phyloP scores from a whole-genome alignment of 2,113 vertebrate species.

The Oncorhynchus tshawytscha region DNA sequence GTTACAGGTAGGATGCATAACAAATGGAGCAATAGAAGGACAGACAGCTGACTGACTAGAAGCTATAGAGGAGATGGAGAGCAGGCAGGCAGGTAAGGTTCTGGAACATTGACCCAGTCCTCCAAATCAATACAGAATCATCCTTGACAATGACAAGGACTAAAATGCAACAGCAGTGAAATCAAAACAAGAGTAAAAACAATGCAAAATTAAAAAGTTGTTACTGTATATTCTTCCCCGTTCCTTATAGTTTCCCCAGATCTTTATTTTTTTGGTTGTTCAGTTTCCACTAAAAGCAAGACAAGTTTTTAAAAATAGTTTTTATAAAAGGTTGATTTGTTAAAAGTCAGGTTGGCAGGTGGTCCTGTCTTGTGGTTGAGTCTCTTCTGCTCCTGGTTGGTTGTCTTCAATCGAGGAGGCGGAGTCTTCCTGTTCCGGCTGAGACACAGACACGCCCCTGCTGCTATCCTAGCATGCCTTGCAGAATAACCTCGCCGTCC shows the following conservation, averaged over 20 bases:
- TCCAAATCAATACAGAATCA: not conserved
- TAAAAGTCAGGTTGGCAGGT: constrained; percentile 55
- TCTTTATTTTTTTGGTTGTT: constrained; percentile 31
- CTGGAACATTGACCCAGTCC: not conserved
- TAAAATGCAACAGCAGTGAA: not conserved
- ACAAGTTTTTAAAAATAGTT: constrained; percentile 54
- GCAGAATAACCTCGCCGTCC: constrained; percentile 4
- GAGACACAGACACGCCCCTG: constrained; percentile 17
- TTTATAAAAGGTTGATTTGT: constrained; percentile 50
- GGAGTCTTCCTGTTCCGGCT: constrained; percentile 40
- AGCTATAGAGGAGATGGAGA: not conserved
- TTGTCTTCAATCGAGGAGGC: constrained; percentile 38
- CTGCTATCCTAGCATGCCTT: constrained; percentile 14
- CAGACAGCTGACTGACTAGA: constrained; percentile 13
- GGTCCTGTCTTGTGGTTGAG: constrained; percentile 11
- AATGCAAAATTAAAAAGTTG: not conserved
- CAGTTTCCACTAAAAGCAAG: constrained; percentile 22
- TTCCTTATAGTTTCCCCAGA: constrained; percentile 10
- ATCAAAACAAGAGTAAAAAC: too few relatives aligned
- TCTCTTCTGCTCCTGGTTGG: constrained; percentile 18
- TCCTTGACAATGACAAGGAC: not conserved
- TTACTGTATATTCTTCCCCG: not conserved
- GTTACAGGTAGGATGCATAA: too few relatives aligned
- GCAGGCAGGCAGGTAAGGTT: too few relatives aligned
- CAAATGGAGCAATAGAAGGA: too few relatives aligned